These are phyloP conservation scores for Dendrolimus houi DNA, from an alignment of 2,888 invertebrate genomes.

Conservation along the genomic window DNA sequence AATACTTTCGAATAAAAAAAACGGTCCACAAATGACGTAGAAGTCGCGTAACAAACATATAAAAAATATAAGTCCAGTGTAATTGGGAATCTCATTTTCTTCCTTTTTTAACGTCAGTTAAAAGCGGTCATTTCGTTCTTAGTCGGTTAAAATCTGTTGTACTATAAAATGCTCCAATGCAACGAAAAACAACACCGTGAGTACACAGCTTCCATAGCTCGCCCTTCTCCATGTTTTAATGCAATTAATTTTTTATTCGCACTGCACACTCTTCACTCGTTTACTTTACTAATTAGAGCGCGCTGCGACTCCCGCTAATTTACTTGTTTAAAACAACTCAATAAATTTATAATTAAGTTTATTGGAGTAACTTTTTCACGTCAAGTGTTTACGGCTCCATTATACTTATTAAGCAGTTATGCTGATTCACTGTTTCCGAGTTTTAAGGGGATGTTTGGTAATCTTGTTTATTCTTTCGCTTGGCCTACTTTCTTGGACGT, in stretches of 20 bases:
- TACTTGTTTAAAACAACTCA: slow-evolving; percentile 15
- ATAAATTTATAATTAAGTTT: slow-evolving; percentile 19
- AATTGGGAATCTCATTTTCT: too few species aligned
- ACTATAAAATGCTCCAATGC: too few species aligned
- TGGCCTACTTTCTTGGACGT: not conserved
- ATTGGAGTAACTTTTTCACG: slow-evolving; percentile 6
- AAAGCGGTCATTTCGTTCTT: too few species aligned
- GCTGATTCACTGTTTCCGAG: not conserved
- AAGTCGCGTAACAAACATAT: too few species aligned
- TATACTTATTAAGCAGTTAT: not conserved
- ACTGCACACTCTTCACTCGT: slow-evolving; percentile 9
- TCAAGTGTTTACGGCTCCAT: not conserved
- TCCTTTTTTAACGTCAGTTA: too few species aligned
- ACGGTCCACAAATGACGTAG: too few species aligned
- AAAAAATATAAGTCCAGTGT: too few species aligned
- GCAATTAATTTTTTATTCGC: slow-evolving; percentile 14
- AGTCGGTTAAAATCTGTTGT: too few species aligned
- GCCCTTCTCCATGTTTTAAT: slow-evolving; percentile 10
- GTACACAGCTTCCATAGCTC: not conserved
- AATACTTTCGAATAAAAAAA: too few species aligned
- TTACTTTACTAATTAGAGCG: slow-evolving; percentile 18
- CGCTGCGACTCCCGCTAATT: slow-evolving; percentile 10
- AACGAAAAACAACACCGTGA: not conserved
- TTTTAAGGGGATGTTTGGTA: not conserved
- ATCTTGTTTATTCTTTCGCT: not conserved